These are phyloP conservation scores for Heliconius cydno DNA, from an alignment of 2,888 invertebrate genomes.

Conservation along the genomic window DNA sequence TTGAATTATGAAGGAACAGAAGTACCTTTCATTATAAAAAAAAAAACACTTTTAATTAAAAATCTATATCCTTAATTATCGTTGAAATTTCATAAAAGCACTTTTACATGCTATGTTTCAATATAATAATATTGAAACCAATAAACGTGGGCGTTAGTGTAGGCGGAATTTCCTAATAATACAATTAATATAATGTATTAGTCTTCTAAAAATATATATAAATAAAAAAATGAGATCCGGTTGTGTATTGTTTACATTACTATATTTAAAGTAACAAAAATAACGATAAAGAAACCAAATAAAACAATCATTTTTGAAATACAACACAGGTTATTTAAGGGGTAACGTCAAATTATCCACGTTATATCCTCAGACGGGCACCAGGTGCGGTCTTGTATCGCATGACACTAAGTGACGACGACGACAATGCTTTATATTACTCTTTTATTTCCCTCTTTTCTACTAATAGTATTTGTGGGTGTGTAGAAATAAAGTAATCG, in stretches of 20 bases:
- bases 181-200: not conserved
- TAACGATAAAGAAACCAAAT: not conserved
- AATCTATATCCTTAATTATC: not conserved
- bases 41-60: too few species aligned
- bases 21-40: too few species aligned
- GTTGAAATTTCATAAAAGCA: not conserved
- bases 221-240: not conserved
- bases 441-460: slow-evolving; percentile 18
- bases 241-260: not conserved
- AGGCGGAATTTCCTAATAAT: slow-evolving; percentile 6
- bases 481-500: not conserved
- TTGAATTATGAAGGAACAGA: too few species aligned
- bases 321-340: slow-evolving; percentile 18
- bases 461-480: not conserved
- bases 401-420: slow-evolving; percentile 44
- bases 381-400: slow-evolving; percentile 40
- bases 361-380: slow-evolving; percentile 30
- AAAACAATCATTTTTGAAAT: not conserved
- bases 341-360: slow-evolving; percentile 38
- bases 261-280: not conserved
- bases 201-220: not conserved
- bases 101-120: too few species aligned
- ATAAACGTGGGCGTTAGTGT: slow-evolving; percentile 1
- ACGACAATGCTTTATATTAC: slow-evolving; percentile 40
- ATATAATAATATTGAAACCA: not conserved